These are phyloP conservation scores for Channa striata DNA, from an alignment of 2,797 vertebrate genomes.

Conservation along the genomic window DNA sequence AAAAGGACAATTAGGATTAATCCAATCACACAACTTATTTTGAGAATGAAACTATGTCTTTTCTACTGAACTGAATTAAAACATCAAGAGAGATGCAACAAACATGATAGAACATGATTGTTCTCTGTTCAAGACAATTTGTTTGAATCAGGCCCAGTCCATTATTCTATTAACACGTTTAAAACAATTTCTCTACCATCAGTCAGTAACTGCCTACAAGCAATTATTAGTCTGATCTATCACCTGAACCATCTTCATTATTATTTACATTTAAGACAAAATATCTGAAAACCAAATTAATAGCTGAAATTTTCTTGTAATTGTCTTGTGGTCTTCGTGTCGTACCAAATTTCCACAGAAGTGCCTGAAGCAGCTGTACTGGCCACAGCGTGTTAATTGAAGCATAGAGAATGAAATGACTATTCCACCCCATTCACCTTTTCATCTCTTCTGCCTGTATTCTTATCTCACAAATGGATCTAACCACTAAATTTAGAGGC, in stretches of 20 bases:
- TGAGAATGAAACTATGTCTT: too few species aligned
- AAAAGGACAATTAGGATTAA: too few species aligned
- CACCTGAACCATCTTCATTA: not conserved
- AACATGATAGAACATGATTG: too few species aligned
- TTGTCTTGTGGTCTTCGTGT: slow-evolving; percentile 27
- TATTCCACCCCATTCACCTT: slow-evolving; percentile 68
- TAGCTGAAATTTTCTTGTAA: slow-evolving; percentile 25
- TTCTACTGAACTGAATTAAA: too few species aligned
- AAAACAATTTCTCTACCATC: too few species aligned
- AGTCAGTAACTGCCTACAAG: not conserved
- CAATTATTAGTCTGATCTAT: not conserved
- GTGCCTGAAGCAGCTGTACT: slow-evolving; percentile 68
- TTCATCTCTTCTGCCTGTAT: slow-evolving; percentile 77
- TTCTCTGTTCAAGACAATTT: too few species aligned
- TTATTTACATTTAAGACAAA: slow-evolving; percentile 19
- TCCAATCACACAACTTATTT: too few species aligned
- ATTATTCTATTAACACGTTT: too few species aligned
- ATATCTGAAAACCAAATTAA: slow-evolving; percentile 11
- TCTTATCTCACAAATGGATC: slow-evolving; percentile 82
- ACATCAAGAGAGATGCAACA: too few species aligned
- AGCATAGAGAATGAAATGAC: slow-evolving; percentile 79
- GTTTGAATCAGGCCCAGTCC: too few species aligned
- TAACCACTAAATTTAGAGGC: slow-evolving; percentile 79
- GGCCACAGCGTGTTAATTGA: slow-evolving; percentile 85
- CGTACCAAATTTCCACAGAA: slow-evolving; percentile 39